Percentiles rank a stretch among this genome's conserved stretches.
These are phyloP conservation scores for Neodon shergylaensis DNA, from an alignment of 2,113 vertebrate species.

Conservation along the genomic window DNA sequence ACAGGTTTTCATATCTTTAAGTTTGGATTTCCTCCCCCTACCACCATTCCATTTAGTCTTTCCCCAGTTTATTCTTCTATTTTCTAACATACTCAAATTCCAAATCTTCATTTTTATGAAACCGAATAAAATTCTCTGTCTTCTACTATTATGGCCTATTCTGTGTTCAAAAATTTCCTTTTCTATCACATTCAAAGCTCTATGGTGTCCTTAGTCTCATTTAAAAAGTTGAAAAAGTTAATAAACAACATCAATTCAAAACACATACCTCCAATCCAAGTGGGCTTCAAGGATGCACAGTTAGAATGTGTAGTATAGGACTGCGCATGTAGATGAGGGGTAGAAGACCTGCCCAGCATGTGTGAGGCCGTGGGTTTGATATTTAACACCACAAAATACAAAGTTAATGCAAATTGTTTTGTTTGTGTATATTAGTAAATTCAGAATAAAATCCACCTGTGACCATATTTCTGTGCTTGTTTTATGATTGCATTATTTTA, in stretches of 20 bases:
- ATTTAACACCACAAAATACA: background rate
- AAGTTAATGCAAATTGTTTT: background rate
- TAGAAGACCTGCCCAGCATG: too few relatives aligned
- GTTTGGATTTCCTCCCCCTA: background rate
- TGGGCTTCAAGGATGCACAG: background rate
- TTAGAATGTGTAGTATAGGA: background rate
- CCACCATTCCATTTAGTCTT: background rate
- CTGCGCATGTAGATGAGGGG: too few relatives aligned
- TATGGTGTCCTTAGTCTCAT: background rate
- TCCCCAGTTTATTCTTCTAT: background rate
- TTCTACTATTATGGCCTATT: background rate
- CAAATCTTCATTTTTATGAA: background rate
- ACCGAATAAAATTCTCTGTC: background rate
- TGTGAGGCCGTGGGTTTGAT: background rate
- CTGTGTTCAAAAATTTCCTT: background rate
- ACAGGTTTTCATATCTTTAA: background rate
- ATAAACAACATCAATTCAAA: background rate
- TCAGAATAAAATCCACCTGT: background rate
- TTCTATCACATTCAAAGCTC: background rate
- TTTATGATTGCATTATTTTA: background rate
- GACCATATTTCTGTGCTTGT: background rate
- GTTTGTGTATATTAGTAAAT: background rate
- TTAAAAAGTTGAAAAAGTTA: background rate
- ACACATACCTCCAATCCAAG: background rate
- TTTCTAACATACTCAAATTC: conserved; percentile 15